phyloP scores from a whole-genome alignment of 2,888 invertebrate species.

The Ophion ventricosus region DNA sequence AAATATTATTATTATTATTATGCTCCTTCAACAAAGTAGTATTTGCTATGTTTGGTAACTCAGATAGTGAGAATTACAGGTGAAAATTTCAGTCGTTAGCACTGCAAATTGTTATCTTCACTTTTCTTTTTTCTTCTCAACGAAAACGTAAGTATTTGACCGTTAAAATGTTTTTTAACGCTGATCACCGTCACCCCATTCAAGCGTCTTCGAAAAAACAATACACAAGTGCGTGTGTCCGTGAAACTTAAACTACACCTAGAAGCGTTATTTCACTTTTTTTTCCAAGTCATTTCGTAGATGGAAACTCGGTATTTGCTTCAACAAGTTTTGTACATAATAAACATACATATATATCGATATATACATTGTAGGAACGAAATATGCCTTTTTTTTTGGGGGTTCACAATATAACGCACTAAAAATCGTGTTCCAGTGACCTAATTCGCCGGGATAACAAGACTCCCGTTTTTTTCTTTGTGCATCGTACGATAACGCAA shows the following conservation, averaged over 20 bases:
- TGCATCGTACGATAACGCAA: conserved; percentile 36
- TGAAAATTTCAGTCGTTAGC: conserved; percentile 35
- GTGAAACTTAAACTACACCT: conserved; percentile 28
- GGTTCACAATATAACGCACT: conserved; percentile 28
- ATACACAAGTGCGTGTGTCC: not conserved
- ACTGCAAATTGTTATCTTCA: conserved; percentile 33
- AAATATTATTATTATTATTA: conserved; percentile 54
- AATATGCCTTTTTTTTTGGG: conserved; percentile 43
- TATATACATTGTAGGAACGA: conserved; percentile 56
- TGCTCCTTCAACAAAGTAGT: conserved; percentile 35
- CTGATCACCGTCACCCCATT: not conserved
- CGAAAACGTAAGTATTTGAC: conserved; percentile 5
- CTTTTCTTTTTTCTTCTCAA: not conserved
- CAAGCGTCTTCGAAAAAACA: not conserved
- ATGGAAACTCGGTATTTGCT: conserved; percentile 30
- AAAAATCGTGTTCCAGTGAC: conserved; percentile 38
- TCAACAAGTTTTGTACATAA: conserved; percentile 52
- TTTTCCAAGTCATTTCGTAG: conserved; percentile 1
- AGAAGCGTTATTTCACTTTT: conserved; percentile 36
- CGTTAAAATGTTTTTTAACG: not conserved
- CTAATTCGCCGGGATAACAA: conserved; percentile 23
- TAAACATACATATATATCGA: not conserved
- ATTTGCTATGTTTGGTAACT: conserved; percentile 39
- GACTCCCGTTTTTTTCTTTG: conserved; percentile 36
- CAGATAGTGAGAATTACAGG: conserved; percentile 10